These are phyloP conservation scores for Alloplasta piceator DNA, from an alignment of 2,888 invertebrate species.

Conservation along the genomic window DNA sequence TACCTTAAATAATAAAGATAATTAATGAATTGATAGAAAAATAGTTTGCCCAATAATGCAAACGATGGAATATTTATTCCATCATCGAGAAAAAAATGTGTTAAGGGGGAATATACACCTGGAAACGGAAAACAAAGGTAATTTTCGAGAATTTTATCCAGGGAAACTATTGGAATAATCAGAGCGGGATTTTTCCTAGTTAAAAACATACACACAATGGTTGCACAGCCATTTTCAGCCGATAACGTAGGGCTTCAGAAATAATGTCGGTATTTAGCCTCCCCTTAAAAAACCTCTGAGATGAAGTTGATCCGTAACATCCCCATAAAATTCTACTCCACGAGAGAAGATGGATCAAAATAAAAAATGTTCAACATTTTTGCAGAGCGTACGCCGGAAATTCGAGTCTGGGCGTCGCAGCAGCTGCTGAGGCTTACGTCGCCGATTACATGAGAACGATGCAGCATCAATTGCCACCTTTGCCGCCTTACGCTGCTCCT, in stretches of 20 bases:
- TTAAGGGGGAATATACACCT: too few relatives aligned
- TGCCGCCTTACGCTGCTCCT: constrained; percentile 93
- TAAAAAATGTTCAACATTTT: background rate
- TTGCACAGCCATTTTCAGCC: too few relatives aligned
- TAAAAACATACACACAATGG: too few relatives aligned
- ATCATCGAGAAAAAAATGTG: too few relatives aligned
- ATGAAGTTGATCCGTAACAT: background rate
- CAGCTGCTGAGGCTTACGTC: constrained; percentile 93
- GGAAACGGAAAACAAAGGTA: too few relatives aligned
- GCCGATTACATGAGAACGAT: constrained; percentile 95
- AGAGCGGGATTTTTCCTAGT: too few relatives aligned
- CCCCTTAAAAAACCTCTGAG: background rate
- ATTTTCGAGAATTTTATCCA: too few relatives aligned
- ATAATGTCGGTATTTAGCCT: too few relatives aligned
- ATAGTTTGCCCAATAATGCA: too few relatives aligned
- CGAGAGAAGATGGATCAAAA: background rate
- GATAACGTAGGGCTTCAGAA: too few relatives aligned
- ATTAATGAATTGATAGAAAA: background rate
- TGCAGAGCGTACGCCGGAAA: constrained; percentile 82
- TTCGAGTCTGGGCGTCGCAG: constrained; percentile 85
- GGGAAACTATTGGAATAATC: too few relatives aligned
- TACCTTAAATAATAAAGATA: background rate
- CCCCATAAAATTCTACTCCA: background rate
- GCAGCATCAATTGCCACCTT: constrained; percentile 93
- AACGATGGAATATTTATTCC: too few relatives aligned